Conservation (phyloP, 2,113 vertebrate genomes). For the Tragulus kanchil region DNA sequence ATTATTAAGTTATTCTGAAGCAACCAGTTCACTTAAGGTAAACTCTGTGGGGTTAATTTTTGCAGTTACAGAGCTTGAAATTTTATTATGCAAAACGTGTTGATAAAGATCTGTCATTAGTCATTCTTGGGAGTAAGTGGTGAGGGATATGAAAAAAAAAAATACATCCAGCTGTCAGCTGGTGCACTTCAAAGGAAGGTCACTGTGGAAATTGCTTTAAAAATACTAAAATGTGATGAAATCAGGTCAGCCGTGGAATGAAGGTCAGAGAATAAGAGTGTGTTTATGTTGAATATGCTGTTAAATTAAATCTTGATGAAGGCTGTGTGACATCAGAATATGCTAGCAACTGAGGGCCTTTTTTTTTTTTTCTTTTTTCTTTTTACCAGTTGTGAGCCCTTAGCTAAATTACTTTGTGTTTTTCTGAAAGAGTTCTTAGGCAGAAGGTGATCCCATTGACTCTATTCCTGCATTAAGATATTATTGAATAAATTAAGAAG, state of each 20-base stretch:
- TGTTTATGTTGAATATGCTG: background rate
- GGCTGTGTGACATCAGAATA: background rate
- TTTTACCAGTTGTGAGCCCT: background rate
- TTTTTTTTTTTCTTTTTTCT: background rate
- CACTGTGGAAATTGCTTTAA: conserved; percentile 39
- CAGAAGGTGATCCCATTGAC: background rate
- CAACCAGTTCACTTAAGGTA: background rate
- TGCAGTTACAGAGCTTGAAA: background rate
- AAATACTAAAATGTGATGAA: conserved; percentile 17
- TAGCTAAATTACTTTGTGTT: background rate
- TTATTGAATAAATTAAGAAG: background rate
- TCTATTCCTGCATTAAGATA: background rate
- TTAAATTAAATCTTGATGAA: conserved; percentile 25
- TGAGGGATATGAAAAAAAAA: conserved; percentile 13
- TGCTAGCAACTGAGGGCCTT: background rate
- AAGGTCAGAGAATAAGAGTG: conserved; percentile 39
- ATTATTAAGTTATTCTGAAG: background rate
- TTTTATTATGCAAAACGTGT: background rate
- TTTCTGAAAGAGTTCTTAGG: background rate
- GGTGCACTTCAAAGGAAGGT: conserved; percentile 3
- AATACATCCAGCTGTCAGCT: background rate
- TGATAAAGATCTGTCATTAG: conserved; percentile 17
- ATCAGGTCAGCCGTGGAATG: conserved; percentile 13
- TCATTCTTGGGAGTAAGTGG: background rate
- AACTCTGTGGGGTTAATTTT: conserved; percentile 20